Percentiles rank a stretch among this genome's conserved stretches.
These are phyloP conservation scores for Phainopepla nitens DNA, from an alignment of 2,113 vertebrate genomes.

Conservation along the genomic window DNA sequence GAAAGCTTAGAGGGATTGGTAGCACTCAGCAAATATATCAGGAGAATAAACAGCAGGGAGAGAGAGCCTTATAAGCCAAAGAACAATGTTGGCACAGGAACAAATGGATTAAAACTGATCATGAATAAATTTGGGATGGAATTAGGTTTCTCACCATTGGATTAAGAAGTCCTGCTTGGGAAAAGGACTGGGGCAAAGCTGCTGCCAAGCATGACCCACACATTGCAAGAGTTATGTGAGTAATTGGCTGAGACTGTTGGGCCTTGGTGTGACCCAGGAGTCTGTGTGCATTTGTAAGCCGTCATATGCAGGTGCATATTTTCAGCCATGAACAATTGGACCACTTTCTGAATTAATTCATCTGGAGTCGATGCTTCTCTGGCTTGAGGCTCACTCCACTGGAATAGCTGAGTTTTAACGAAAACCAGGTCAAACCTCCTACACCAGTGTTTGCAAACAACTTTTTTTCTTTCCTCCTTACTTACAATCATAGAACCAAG, in stretches of 20 bases:
- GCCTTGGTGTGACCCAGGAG: neutral
- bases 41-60: neutral
- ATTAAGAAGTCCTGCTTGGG: neutral
- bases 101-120: slow-evolving; percentile 21
- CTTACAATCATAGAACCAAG: neutral
- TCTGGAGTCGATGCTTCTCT: accelerated
- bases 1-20: neutral
- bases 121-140: neutral
- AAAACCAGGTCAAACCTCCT: neutral
- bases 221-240: neutral
- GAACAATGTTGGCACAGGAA: neutral
- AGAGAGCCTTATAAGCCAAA: neutral
- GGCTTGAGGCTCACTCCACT: neutral
- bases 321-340: neutral
- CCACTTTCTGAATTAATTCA: neutral
- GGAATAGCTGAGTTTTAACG: neutral
- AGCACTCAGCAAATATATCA: neutral
- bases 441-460: neutral
- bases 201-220: neutral
- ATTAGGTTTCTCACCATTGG: neutral
- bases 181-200: neutral
- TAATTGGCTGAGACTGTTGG: neutral
- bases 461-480: neutral
- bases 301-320: neutral
- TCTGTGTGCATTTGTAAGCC: neutral